Base-by-base conservation (phyloP, 2,888 invertebrate species). In the Stenodera caucasica region DNA sequence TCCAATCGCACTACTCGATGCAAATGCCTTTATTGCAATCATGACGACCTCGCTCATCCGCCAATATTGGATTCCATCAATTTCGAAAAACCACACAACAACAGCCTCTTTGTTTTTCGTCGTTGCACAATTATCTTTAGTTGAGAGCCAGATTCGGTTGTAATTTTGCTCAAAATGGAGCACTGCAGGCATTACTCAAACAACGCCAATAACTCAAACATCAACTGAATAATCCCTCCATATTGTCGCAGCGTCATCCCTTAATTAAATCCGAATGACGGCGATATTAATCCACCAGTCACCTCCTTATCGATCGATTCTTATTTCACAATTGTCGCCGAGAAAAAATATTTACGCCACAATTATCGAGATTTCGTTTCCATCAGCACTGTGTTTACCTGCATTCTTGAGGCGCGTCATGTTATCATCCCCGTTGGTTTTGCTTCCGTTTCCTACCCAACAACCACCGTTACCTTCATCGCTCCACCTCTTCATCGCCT, bases 361-460 rank as follows among this genome's bases (percentile, higher is more conserved):
- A 77, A 76, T 77, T 78, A 77, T 78, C 77, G 77, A 78, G 78
- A 78, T 78, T 78, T 77, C 77, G 76, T 77, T 76, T 77, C 73
- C 77, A 75, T 77, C 76, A 73, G n/a, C n/a, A n/a, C 69, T 67
- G 72, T 75, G 75, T 75, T 74, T 75, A 74, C 74, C 75, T 72
- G 73, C 70, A 73, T 74, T 73, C 73, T 72, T 69, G 63, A 66
- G 66, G 67, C 67, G 68, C 65, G 2, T 14, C 15, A 6, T 37
- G 37, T 37, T 37, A 37, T 37, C 15, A 14, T 37, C 5, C 8
- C 61, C 64, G 57, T 60, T 61, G 55, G 45, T 45, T 45, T 18
- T 45, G 45, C 59, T 14, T 64, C 59, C 55, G 62, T 60, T 62
- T 62, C 63, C 26, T 15, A 15, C 21, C 14, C 35, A 29, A 9